These are phyloP conservation scores for Remorina albescens DNA, from an alignment of 2,797 vertebrate genomes.

Conservation along the genomic window DNA sequence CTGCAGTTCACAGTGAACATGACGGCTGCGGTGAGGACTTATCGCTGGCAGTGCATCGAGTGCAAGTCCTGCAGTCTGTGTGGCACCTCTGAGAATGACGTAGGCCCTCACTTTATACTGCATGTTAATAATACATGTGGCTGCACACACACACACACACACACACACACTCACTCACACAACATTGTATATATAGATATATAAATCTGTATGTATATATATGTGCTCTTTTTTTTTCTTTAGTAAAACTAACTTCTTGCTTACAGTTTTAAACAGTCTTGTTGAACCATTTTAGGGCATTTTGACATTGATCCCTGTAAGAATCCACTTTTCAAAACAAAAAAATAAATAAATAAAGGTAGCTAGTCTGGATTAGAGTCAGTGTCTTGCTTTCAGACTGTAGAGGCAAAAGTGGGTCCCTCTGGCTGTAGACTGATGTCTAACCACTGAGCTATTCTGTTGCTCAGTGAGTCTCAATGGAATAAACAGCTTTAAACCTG, in stretches of 20 bases:
- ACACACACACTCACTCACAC: background rate
- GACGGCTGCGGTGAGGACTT: conserved; percentile 94
- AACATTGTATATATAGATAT: background rate
- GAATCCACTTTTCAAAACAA: background rate
- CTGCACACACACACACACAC: conserved; percentile 50
- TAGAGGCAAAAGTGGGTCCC: background rate
- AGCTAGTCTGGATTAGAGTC: conserved; percentile 4
- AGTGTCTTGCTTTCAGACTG: background rate
- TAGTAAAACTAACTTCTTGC: background rate
- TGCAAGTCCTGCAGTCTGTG: conserved; percentile 98
- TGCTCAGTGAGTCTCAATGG: conserved; percentile 12
- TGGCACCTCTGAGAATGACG: conserved; percentile 95
- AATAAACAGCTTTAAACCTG: conserved; percentile 7
- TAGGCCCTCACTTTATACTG: conserved; percentile 77
- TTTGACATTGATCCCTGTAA: background rate
- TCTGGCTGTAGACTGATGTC: conserved; percentile 15
- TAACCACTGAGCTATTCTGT: conserved; percentile 14
- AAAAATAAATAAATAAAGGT: too few relatives aligned
- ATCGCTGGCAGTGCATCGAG: conserved; percentile 98
- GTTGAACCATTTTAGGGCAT: background rate
- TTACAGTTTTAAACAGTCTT: background rate
- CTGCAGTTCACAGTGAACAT: conserved; percentile 97
- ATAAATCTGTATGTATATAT: too few relatives aligned
- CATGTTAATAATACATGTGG: conserved; percentile 60
- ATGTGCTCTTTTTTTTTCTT: background rate